These are phyloP conservation scores for Varecia variegata DNA, from an alignment of 2,797 vertebrate species.

Conservation along the genomic window DNA sequence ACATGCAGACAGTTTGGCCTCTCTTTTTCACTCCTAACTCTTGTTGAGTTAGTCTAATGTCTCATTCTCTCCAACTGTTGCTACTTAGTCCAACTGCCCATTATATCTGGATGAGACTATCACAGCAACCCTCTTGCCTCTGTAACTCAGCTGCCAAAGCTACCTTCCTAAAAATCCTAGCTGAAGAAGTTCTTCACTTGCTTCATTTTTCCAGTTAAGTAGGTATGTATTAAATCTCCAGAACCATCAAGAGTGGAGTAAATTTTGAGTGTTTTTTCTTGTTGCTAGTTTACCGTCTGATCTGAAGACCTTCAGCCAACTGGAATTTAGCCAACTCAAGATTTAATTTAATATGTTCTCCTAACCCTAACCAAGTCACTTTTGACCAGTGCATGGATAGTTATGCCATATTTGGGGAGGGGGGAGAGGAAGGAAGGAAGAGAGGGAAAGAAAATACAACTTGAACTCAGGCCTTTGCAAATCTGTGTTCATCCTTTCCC, in stretches of 20 bases:
- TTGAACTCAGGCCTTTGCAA: background rate
- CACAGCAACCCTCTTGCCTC: background rate
- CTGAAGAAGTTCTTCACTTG: background rate
- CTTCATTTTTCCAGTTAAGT: background rate
- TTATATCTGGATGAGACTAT: background rate
- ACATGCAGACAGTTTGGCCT: background rate
- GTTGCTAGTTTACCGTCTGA: background rate
- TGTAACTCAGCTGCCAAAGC: background rate
- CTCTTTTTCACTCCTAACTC: background rate
- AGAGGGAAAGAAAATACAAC: background rate
- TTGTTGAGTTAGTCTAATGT: background rate
- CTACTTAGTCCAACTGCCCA: background rate
- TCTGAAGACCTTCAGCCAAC: background rate
- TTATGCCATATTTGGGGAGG: background rate
- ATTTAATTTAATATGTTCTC: conserved; percentile 2
- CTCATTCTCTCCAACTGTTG: background rate
- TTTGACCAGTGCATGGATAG: conserved; percentile 16
- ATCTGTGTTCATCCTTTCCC: background rate
- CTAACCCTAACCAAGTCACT: conserved; percentile 16
- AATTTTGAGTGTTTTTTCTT: conserved; percentile 40
- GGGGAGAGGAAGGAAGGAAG: background rate
- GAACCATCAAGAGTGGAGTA: background rate
- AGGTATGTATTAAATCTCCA: background rate
- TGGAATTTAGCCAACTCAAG: conserved; percentile 38
- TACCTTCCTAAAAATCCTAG: background rate